Evolutionary conservation across 2,888 invertebrate genomes (phyloP).

Genomic region (Tenthredo notha): DNA sequence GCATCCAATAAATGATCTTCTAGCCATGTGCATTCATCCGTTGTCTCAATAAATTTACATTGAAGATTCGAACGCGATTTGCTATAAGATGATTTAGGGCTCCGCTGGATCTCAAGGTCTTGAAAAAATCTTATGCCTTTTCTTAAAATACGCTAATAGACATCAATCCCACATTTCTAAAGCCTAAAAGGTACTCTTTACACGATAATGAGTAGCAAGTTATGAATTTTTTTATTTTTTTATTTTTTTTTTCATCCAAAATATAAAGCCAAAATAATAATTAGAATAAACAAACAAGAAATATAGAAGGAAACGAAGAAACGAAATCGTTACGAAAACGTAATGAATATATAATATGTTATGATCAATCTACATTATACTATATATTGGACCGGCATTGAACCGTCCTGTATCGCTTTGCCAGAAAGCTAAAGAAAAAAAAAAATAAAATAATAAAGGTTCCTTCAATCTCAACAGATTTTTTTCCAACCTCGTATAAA

Average conservation of each 20-base stretch:
- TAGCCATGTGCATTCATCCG: constrained; percentile 59
- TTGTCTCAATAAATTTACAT: constrained; percentile 54
- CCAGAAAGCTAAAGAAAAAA: background rate
- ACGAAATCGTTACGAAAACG: constrained; percentile 13
- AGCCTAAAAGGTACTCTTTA: background rate
- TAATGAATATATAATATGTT: constrained; percentile 1
- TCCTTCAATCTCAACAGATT: background rate
- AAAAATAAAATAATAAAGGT: background rate
- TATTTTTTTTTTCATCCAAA: background rate
- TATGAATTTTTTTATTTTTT: background rate
- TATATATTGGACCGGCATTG: background rate
- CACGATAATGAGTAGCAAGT: background rate
- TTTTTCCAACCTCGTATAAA: background rate
- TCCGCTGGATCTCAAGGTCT: constrained; percentile 66
- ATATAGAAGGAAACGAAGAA: background rate
- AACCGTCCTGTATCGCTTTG: background rate
- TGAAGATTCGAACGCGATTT: constrained; percentile 57
- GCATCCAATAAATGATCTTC: constrained; percentile 69
- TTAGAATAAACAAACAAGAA: background rate
- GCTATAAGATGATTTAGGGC: constrained; percentile 71
- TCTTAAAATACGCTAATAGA: background rate
- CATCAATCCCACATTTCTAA: background rate
- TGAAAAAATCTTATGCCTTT: background rate
- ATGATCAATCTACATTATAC: constrained; percentile 18
- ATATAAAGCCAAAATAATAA: constrained; percentile 11